Evolutionary conservation across 1,140 invertebrate species (phyloP).

Genomic region (Agrilus planipennis): DNA sequence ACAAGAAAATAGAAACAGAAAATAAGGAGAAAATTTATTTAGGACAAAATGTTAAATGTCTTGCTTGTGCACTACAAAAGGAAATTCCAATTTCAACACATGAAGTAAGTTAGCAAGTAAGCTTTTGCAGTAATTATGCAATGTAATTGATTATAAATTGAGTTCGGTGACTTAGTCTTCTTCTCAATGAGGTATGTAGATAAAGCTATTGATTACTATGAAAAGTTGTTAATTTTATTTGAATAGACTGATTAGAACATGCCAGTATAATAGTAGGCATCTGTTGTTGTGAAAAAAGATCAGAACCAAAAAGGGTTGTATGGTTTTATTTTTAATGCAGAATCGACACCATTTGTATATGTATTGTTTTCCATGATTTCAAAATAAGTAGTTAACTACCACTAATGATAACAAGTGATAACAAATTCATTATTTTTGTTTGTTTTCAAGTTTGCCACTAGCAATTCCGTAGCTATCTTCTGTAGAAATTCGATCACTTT

Average conservation of each 20-base stretch:
- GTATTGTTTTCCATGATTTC: no score
- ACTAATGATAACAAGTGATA: no score
- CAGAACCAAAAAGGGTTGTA: no score
- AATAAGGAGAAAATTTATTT: constrained; percentile 4
- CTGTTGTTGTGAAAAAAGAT: no score
- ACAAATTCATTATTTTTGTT: no score
- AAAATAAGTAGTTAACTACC: no score
- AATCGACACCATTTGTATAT: no score
- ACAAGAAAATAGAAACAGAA: constrained; percentile 1
- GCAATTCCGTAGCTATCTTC: no score
- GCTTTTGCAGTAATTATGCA: neutral
- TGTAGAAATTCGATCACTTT: no score
- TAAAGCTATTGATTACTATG: constrained; percentile 4
- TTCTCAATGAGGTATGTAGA: neutral
- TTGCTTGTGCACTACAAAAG: constrained; percentile 26
- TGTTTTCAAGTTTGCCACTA: no score
- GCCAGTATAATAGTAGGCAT: no score
- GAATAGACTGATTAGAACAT: constrained; percentile 30
- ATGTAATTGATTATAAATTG: neutral
- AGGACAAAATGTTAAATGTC: constrained; percentile 27
- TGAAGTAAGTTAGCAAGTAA: neutral
- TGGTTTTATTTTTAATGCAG: no score
- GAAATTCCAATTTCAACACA: neutral
- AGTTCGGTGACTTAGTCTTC: neutral
- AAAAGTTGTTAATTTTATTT: constrained; percentile 4